Conservation (phyloP, 2,797 vertebrate species). For the Microchirus variegatus region DNA sequence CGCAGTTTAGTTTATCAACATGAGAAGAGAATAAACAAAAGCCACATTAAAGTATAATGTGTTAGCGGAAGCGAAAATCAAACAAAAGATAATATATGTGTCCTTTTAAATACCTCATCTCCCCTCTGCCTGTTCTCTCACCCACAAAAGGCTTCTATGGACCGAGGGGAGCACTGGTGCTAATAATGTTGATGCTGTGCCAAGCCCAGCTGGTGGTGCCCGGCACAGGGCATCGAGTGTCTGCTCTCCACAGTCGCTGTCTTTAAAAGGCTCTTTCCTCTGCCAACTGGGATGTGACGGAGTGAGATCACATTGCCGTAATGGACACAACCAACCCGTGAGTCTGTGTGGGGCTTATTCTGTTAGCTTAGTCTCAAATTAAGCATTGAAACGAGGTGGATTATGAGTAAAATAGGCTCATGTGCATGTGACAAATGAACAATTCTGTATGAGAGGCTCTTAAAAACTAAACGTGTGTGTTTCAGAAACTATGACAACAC, state of each 20-base stretch:
- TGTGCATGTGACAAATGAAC: background rate
- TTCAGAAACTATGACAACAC: no score
- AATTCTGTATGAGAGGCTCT: background rate
- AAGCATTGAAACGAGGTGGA: constrained; percentile 5
- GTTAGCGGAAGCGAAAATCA: constrained; percentile 11
- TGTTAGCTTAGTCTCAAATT: constrained; percentile 27
- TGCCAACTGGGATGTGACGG: constrained; percentile 71
- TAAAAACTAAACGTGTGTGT: background rate
- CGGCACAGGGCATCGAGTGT: constrained; percentile 78
- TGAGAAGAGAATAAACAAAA: constrained; percentile 9
- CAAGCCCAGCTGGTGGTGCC: constrained; percentile 79
- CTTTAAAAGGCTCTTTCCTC: constrained; percentile 72
- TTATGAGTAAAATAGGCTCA: no score
- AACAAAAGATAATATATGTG: constrained; percentile 26
- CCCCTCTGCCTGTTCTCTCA: constrained; percentile 47
- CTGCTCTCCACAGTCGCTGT: constrained; percentile 76
- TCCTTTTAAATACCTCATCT: constrained; percentile 35
- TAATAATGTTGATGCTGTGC: constrained; percentile 78
- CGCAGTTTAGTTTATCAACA: background rate
- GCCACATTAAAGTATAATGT: constrained; percentile 22
- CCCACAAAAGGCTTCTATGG: constrained; percentile 70
- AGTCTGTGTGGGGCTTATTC: constrained; percentile 44
- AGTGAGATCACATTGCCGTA: constrained; percentile 61
- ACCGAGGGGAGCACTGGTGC: constrained; percentile 62
- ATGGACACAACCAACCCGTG: constrained; percentile 65